Evolutionary conservation across 2,797 vertebrate species (phyloP).

Genomic region (Lateolabrax maculatus): DNA sequence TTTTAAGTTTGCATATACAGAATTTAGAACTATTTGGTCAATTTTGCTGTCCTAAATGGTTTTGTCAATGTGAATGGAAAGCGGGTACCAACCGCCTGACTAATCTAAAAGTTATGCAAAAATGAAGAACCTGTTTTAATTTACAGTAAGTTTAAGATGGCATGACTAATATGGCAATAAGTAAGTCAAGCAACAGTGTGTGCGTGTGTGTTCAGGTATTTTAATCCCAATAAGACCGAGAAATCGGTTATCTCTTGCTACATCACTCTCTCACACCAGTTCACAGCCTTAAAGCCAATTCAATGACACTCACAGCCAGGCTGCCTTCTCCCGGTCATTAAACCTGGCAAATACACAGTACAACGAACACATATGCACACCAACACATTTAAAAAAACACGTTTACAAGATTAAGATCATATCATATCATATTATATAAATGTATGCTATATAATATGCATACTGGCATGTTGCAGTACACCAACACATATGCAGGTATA

Average conservation of each 20-base stretch:
- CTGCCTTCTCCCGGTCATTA: background rate
- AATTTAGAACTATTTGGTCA: background rate
- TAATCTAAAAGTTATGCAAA: too few species aligned
- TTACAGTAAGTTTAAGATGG: background rate
- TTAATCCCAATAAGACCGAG: background rate
- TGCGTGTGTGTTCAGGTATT: background rate
- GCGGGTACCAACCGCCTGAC: background rate
- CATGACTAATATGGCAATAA: background rate
- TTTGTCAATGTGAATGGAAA: background rate
- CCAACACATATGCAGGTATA: background rate
- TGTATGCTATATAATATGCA: background rate
- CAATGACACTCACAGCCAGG: slow-evolving; percentile 44
- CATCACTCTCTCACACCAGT: slow-evolving; percentile 27
- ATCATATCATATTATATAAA: background rate
- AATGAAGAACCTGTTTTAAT: too few species aligned
- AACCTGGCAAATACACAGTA: background rate
- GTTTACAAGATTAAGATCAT: background rate
- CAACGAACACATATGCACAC: background rate
- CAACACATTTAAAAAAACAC: background rate
- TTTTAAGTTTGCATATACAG: background rate
- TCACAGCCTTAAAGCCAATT: slow-evolving; percentile 28
- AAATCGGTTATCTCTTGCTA: background rate
- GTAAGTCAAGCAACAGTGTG: background rate
- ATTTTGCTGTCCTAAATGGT: background rate
- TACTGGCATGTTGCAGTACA: background rate